These are phyloP conservation scores for Drosophila neocordata DNA, from an alignment of 1,140 invertebrate genomes.

Conservation along the genomic window DNA sequence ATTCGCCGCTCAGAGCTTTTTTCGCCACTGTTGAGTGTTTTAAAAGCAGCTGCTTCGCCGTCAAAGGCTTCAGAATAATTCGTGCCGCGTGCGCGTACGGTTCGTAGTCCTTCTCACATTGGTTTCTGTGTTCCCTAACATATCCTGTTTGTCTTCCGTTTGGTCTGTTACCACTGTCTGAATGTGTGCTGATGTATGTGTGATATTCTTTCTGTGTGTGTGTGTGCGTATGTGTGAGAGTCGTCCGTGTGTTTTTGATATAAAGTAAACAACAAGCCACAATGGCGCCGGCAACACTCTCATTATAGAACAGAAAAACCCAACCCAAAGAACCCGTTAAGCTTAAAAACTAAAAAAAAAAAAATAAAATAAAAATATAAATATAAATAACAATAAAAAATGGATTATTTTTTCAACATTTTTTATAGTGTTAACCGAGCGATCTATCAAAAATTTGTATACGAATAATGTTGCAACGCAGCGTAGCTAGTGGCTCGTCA, in stretches of 20 bases:
- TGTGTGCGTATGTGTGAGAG: constrained; percentile 19
- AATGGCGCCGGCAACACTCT: constrained; percentile 47
- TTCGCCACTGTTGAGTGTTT: constrained; percentile 28
- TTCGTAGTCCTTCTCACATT: constrained; percentile 43
- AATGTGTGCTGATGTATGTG: constrained; percentile 5
- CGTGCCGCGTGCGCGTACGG: constrained; percentile 77
- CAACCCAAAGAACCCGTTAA: constrained; percentile 3
- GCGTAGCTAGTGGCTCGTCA: background rate
- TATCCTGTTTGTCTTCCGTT: background rate
- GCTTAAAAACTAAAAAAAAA: constrained; percentile 15
- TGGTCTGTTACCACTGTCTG: constrained; percentile 14
- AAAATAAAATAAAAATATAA: background rate
- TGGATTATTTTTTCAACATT: constrained; percentile 24
- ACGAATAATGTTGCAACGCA: constrained; percentile 2
- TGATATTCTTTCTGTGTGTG: constrained; percentile 11
- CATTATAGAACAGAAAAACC: constrained; percentile 14
- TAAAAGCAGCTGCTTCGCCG: constrained; percentile 56
- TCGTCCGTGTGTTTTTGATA: constrained; percentile 34
- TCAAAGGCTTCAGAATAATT: constrained; percentile 63
- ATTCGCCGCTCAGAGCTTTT: constrained; percentile 40
- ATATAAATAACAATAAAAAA: too few relatives aligned
- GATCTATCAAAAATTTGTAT: constrained; percentile 6
- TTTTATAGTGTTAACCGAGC: constrained; percentile 37
- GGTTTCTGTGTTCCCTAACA: background rate
- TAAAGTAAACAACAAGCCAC: constrained; percentile 69